Base-by-base conservation (phyloP, 2,797 vertebrate species). In the Enteromius unitaeniatus region DNA sequence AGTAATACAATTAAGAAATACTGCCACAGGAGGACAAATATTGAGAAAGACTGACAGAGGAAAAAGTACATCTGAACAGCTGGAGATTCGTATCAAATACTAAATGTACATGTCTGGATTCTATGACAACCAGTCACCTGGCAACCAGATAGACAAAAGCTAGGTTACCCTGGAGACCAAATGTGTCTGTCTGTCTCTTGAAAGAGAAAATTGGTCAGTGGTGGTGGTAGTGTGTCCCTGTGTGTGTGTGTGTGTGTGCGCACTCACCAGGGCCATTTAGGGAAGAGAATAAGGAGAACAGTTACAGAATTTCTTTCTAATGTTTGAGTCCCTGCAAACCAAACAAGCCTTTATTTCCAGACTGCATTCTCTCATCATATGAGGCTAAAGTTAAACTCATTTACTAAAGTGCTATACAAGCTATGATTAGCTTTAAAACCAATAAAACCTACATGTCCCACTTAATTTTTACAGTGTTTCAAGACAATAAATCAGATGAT, bases 101-200 rank as follows among this genome's bases (percentile, higher is more conserved):
- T 85, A 69, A 84, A 67, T 69, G 76, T 74, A 72, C 42, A 79
- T 77, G 74, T 87, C 73, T 73, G 55, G 79, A 87, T 88, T 78
- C 75, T 80, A 84, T 83, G 82, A 86, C 88, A 86, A 76, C 86
- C 58, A 49, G 82, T 88, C 86, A 87, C 86, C 82, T 87, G 88
- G 86, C 86, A 88, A 88, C 84, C 13, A 85, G 81, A 84, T 78
- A 84, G 82, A 87, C 84, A 87, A 88, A 88, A 87, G 84, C 69
- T 49, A 64, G 55, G 86, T 86, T 87, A 73, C 88, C 84, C 45
- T 82, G 86, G 86, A 78, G 87, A 88, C 86, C 82, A 55, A 84
- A 86, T 78, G 76, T 88, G 82, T 86, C 78, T 64, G 65, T 88
- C 87, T 78, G 72, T 88, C 84, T 78, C 65, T 77, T 74, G 69